Percentiles rank a stretch among this genome's conserved stretches.
Conservation (phyloP, 2,888 invertebrate genomes). For the Cephus sareptanus region DNA sequence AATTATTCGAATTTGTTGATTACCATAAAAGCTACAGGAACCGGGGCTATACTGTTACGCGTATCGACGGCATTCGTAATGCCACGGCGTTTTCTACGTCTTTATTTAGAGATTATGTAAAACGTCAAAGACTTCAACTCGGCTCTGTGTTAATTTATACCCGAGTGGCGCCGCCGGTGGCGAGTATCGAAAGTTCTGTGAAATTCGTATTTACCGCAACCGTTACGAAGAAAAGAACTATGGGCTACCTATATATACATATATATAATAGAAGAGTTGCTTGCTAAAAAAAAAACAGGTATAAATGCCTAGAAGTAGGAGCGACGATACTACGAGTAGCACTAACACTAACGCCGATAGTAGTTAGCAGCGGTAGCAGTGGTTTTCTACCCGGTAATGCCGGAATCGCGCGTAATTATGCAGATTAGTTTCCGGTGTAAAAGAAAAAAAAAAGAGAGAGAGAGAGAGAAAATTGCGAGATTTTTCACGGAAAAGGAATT, state of each 20-base stretch:
- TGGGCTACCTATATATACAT: not conserved
- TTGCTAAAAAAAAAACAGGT: not conserved
- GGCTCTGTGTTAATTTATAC: not conserved
- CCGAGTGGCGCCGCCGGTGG: not conserved
- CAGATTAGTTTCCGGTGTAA: not conserved
- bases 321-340: not conserved
- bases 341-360: not conserved
- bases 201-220: not conserved
- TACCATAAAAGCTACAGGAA: not conserved
- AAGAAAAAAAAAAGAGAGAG: too few relatives aligned
- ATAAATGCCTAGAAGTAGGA: not conserved
- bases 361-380: too few relatives aligned
- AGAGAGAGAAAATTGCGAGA: too few relatives aligned
- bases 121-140: not conserved
- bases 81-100: not conserved
- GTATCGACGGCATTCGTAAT: not conserved
- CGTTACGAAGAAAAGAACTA: not conserved
- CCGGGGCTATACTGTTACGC: not conserved
- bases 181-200: not conserved
- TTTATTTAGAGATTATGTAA: not conserved
- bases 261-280: not conserved
- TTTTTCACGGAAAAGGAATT: not conserved
- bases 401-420: conserved; percentile 1
- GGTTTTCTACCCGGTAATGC: not conserved
- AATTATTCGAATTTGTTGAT: not conserved